These are phyloP conservation scores for Machimus atricapillus DNA, from an alignment of 2,888 invertebrate species.

Conservation along the genomic window DNA sequence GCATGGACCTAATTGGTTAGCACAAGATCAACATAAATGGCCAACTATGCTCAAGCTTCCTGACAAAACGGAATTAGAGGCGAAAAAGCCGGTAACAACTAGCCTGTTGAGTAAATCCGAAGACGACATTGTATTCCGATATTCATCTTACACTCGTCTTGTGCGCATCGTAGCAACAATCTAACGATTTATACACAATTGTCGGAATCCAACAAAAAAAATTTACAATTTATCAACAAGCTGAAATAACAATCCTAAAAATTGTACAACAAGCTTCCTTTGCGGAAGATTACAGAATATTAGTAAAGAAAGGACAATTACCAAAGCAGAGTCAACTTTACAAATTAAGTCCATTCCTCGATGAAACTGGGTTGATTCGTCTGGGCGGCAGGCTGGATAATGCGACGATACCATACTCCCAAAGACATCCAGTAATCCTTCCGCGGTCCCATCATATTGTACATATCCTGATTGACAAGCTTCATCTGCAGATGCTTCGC, in stretches of 20 bases:
- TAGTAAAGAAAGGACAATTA: neutral
- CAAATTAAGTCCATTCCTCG: neutral
- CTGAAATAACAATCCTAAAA: neutral
- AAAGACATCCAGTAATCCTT: neutral
- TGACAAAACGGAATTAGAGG: neutral
- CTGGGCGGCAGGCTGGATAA: neutral
- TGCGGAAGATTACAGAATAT: neutral
- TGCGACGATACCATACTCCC: neutral
- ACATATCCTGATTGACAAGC: neutral
- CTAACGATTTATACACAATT: neutral
- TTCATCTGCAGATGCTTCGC: neutral
- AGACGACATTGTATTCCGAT: neutral
- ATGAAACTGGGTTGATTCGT: neutral
- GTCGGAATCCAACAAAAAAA: neutral
- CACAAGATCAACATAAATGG: neutral
- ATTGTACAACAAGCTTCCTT: neutral
- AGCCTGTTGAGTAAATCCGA: neutral
- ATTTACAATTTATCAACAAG: neutral
- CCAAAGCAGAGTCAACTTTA: neutral
- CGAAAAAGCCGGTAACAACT: neutral
- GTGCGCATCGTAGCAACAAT: neutral
- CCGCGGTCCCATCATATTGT: neutral
- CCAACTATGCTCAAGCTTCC: neutral
- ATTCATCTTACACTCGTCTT: neutral
- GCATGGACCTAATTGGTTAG: neutral